Evolutionary conservation across 2,797 vertebrate species (phyloP).

Genomic region (Tauraco hartlaubi): DNA sequence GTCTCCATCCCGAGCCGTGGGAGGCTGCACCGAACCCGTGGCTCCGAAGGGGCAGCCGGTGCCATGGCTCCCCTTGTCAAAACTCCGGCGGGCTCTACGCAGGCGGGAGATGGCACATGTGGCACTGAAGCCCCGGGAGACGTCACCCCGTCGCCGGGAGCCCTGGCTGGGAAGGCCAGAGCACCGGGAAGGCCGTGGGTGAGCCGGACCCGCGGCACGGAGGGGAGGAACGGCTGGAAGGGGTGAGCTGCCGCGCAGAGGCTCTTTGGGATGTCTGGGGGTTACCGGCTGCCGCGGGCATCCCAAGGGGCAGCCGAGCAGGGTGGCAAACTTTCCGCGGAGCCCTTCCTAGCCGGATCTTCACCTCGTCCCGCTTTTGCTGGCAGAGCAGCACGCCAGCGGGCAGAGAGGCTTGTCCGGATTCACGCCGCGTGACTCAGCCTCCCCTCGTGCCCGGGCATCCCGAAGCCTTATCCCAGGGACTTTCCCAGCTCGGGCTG

Average conservation of each 20-base stretch:
- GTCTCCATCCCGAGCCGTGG: fast-evolving
- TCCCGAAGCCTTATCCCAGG: neutral
- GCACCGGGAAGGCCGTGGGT: fast-evolving
- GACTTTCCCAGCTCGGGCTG: neutral
- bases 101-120: neutral
- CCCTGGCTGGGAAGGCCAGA: neutral
- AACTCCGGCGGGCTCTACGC: fast-evolving
- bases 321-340: neutral
- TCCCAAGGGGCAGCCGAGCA: neutral
- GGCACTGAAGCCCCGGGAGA: neutral
- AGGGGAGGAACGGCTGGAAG: neutral
- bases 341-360: neutral
- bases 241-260: neutral
- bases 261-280: neutral
- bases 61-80: neutral
- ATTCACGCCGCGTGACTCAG: neutral
- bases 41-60: too few relatives aligned
- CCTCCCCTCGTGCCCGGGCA: neutral
- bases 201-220: neutral
- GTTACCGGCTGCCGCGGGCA: neutral
- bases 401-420: neutral
- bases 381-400: fast-evolving
- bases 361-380: fast-evolving
- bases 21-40: neutral
- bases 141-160: neutral